Evolutionary conservation across 1,140 invertebrate genomes (phyloP).

Genomic region (Pantala flavescens): DNA sequence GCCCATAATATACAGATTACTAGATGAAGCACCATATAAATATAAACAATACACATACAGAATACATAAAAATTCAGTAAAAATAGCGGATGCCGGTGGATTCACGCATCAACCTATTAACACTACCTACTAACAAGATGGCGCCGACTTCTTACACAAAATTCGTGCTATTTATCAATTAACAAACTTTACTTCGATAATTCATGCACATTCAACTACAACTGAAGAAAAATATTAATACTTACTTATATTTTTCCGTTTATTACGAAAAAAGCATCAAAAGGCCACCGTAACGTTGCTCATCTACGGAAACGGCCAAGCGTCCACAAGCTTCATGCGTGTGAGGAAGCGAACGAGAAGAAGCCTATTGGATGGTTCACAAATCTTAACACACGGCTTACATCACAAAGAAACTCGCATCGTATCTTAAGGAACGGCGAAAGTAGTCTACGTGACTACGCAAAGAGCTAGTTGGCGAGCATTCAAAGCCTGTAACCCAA

Average conservation of each 20-base stretch:
- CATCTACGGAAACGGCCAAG: background rate
- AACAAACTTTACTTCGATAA: too few species aligned
- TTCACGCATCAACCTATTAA: background rate
- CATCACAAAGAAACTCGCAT: background rate
- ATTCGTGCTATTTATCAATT: too few species aligned
- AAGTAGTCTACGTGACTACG: background rate
- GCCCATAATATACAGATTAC: too few species aligned
- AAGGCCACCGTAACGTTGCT: too few species aligned
- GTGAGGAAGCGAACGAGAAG: background rate
- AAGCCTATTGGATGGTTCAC: background rate
- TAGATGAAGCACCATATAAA: background rate
- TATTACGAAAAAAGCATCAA: background rate
- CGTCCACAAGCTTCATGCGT: background rate
- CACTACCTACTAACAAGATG: background rate
- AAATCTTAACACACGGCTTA: background rate
- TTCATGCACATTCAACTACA: background rate
- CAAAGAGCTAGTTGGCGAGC: background rate
- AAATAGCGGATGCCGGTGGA: background rate
- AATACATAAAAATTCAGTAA: background rate
- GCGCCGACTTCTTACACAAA: background rate
- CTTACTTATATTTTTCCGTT: background rate
- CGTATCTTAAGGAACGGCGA: background rate
- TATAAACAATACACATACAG: background rate
- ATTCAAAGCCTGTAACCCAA: background rate
- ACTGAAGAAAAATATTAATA: background rate